Evolutionary conservation across 2,797 vertebrate species (phyloP), one percentile per base, ranked within the genome.

Genomic region (Antrozous pallidus): DNA sequence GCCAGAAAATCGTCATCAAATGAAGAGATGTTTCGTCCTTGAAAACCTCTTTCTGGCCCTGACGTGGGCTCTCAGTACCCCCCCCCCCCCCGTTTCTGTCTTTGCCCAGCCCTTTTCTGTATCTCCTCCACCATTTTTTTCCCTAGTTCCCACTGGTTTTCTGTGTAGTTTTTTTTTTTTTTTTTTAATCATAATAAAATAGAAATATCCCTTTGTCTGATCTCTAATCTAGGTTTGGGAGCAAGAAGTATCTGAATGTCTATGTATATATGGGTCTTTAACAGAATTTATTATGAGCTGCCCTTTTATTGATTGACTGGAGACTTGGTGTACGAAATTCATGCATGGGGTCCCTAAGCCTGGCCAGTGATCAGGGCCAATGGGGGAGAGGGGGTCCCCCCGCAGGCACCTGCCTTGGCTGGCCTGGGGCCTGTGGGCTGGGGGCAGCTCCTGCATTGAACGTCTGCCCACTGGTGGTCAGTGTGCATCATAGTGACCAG

Each of bases 1-100:
- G 99, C 3, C 99, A 99, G 95, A 99, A 99, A 97, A 99, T 99
- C 67, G 96, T 99, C 40, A 98, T 99, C 88, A 99, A 99, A 91
- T 99, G 99, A 95, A 98, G 97, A 84, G 40, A 58, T 33, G 22
- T 80, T 73, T 85, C 16, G 2, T 56, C 78, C 90, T 22, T 13
- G 38, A 56, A 73, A 61, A 47, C 11, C 31, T 20, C 22, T 74
- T 65, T 47, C 3, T 40, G 79, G 36, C 69, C 6, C 49, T 38
- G 7, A 24, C 67, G 6, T 33, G 11, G 65, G 42, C 67, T 82
- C 63, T 94, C 67, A 73, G 10, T 3, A 3, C 79, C 40, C 28
- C 9, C 12, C 22, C 36, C 33, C 61, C 78, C 54, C 26, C 28
- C 13, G 1, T n/a, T 54, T 80, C 28, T 83, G 31, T 45, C 81